Base-by-base conservation (phyloP, 2,888 invertebrate genomes). In the Melinaea menophilus region DNA sequence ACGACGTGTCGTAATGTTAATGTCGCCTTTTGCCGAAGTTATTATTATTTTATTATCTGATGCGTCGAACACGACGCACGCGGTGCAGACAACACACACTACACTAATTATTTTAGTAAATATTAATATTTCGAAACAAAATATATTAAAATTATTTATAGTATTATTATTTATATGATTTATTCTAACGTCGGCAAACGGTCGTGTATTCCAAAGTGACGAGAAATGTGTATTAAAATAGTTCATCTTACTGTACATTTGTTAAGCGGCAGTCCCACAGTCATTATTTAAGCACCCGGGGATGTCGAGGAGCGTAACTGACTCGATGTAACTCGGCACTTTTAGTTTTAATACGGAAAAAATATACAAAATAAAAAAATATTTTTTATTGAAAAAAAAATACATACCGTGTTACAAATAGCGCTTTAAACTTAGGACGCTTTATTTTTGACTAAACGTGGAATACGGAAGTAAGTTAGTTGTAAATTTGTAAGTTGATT, bases 371-470 rank as follows among this genome's bases (percentile, higher is more conserved):
- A 45, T 13, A 51, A 48, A 13, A 35, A 31, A 31, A 56, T 37
- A 60, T 56, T 12, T 65, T 51, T 31, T 31, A 22, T 5, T 13
- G 2, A 48, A 5, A 48, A 51, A 51, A 31, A 51, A 22, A 51
- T 22, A 31, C 31, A 51, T 51, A 22, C 22, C 31, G 9, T 31
- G 31, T 31, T 51, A 31, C 11, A 11, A 51, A 51, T 31, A 51
- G 31, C 51, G 31, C 41, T 51, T 51, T 48, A 48, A 22, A 13
- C n/a, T 48, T 48, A 48, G 71, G 69, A 70, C 68, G 70, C 72
- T 73, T 72, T 70, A 71, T 73, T 74, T 74, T 74, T 73, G 74
- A 75, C 55, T 59, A 65, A 47, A 56, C 59, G 22, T 46, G 51
- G 51, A 51, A 31, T 51, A 22, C 31, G 31, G 31, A 51, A 51